Evolutionary conservation across 1,140 invertebrate genomes (phyloP), one percentile per base, ranked within the genome.

Genomic region (Batillaria attramentaria): DNA sequence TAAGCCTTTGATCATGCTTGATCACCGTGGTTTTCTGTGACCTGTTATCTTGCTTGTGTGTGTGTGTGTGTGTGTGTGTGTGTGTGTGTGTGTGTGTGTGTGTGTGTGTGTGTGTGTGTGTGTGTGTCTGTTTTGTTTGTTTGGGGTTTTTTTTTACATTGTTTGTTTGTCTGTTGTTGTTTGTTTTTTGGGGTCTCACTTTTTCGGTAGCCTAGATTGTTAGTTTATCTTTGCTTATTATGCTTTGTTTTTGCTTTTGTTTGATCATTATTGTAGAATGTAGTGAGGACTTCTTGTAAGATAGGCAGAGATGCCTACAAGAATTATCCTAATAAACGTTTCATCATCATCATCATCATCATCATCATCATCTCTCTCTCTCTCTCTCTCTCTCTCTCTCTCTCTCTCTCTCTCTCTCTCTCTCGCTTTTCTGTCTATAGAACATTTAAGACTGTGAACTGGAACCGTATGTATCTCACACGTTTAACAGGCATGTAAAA

Each of bases 41-140:
- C 46, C 16, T 54, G 16, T 16, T 54, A 54, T 54, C n/a, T 18
- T 18, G 46, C 46, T 54, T 16, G 46, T 1, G 16, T 18, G 46
- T 18, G 46, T 18, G 46, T 54, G 46, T n/a, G 46, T 54, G 46
- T 54, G 46, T 54, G 46, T 54, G 46, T 54, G 46, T 68, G 65
- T 31, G 65, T 66, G 50, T 57, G 50, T 57, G 50, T 57, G 50
- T 57, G 50, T 57, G 50, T 57, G 50, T 57, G 50, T 57, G 13
- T 31, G 13, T 68, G 13, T 68, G 65, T 31, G 65, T 66, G 50
- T 57, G 50, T 57, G 50, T 57, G 50, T 57, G 50, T 57, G 50
- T 57, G 50, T 57, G 50, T 57, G 13, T 31, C 35, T 68, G 13
- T 31, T 18, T n/a, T 54, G 46, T n/a, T 16, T 54, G 16, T 54